Evolutionary conservation across 2,113 vertebrate genomes (phyloP).

Genomic region (Vombatus ursinus): DNA sequence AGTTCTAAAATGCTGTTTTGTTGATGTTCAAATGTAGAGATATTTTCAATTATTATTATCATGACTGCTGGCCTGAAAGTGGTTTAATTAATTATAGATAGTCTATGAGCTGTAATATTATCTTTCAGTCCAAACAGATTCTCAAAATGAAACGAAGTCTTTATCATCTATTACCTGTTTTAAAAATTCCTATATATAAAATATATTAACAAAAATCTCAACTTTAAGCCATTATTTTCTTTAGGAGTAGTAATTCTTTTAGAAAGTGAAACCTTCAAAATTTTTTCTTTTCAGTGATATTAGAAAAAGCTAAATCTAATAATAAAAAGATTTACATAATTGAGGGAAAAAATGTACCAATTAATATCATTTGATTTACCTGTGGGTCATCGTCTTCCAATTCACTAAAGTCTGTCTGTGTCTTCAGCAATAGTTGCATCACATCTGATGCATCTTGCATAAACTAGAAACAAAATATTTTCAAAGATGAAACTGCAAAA

Average conservation of each 20-base stretch:
- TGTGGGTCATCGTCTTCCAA: slow-evolving; percentile 98
- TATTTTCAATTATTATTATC: not conserved
- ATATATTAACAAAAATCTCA: not conserved
- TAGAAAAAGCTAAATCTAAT: not conserved
- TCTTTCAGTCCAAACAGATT: not conserved
- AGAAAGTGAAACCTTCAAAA: not conserved
- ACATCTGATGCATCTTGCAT: slow-evolving; percentile 99
- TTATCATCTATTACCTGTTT: not conserved
- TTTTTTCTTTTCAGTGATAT: not conserved
- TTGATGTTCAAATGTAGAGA: not conserved
- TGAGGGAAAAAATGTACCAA: rapidly evolving
- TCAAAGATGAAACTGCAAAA: not conserved
- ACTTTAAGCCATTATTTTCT: not conserved
- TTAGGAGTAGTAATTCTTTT: not conserved
- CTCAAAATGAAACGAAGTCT: not conserved
- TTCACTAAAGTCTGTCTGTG: slow-evolving; percentile 97
- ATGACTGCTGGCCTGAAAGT: not conserved
- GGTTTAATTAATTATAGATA: not conserved
- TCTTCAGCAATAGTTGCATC: slow-evolving; percentile 97
- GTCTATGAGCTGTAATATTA: not conserved
- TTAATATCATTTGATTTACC: slow-evolving; percentile 78
- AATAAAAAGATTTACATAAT: not conserved
- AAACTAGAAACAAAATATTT: slow-evolving; percentile 85
- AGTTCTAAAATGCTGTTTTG: not conserved
- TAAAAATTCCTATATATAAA: not conserved